phyloP scores from a whole-genome alignment of 2,113 vertebrate genomes.

The Triplophysa rosa region DNA sequence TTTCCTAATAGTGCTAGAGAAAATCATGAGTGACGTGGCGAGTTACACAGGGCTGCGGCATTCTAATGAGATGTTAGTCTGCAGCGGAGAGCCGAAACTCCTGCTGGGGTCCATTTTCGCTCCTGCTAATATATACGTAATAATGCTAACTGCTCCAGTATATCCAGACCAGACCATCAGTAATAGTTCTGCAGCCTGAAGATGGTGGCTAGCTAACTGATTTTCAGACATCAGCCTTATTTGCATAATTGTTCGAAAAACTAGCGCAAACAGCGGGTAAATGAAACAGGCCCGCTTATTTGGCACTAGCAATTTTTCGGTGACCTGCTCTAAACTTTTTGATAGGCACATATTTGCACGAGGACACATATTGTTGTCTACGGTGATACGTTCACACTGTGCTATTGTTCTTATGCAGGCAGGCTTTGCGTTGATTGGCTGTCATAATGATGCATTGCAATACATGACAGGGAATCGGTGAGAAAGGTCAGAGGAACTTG shows the following conservation, averaged over 20 bases:
- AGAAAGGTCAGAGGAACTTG: neutral
- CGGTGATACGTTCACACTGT: neutral
- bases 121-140: constrained; percentile 17
- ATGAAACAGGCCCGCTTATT: too few relatives aligned
- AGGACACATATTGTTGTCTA: neutral
- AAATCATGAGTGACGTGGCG: constrained; percentile 72
- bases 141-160: constrained; percentile 19
- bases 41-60: constrained; percentile 57
- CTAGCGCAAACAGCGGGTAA: constrained; percentile 3
- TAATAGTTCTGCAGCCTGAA: constrained; percentile 3
- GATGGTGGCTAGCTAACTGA: neutral
- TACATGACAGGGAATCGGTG: neutral
- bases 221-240: constrained; percentile 5
- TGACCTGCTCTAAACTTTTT: neutral
- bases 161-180: constrained; percentile 35
- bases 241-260: constrained; percentile 1
- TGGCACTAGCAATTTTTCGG: neutral
- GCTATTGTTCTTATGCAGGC: neutral
- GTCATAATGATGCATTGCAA: constrained; percentile 1
- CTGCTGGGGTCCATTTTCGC: constrained; percentile 42
- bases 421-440: neutral
- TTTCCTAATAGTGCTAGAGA: constrained; percentile 61
- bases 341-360: neutral
- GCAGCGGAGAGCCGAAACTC: constrained; percentile 24
- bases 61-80: constrained; percentile 61